These are phyloP conservation scores for Cranoglanis bouderius DNA, from an alignment of 2,113 vertebrate species.

Conservation along the genomic window DNA sequence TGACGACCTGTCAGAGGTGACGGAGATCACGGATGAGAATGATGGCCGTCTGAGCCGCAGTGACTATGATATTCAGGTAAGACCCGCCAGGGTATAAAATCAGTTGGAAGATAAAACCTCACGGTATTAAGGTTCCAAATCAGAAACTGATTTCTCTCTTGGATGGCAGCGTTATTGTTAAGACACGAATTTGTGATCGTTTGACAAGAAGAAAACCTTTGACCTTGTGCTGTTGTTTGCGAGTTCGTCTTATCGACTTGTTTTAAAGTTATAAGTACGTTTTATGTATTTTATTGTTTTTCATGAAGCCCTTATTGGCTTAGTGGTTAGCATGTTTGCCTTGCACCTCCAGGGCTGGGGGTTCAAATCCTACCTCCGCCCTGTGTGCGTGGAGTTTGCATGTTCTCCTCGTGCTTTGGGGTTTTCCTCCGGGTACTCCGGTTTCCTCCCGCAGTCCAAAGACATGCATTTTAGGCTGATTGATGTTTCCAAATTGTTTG, in stretches of 20 bases:
- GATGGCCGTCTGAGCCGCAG: conserved; percentile 80
- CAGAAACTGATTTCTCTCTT: neutral
- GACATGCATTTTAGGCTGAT: no score
- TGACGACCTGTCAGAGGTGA: conserved; percentile 83
- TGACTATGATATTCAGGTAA: conserved; percentile 81
- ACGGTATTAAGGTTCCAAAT: neutral
- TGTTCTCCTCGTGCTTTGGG: no score
- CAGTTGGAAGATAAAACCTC: neutral
- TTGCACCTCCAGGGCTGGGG: no score
- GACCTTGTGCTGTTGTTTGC: neutral
- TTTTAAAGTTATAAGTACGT: neutral
- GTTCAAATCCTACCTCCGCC: no score
- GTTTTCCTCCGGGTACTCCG: no score
- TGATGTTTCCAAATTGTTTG: no score
- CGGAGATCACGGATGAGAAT: conserved; percentile 83
- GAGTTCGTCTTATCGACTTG: neutral
- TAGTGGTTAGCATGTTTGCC: no score
- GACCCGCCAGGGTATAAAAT: neutral
- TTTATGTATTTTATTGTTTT: neutral
- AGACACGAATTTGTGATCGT: no score
- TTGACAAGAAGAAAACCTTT: neutral
- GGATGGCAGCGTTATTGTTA: neutral
- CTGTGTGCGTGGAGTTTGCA: no score
- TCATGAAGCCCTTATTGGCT: neutral
- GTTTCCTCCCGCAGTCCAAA: no score